phyloP scores from a whole-genome alignment of 2,113 vertebrate genomes.

The Anoplopoma fimbria region DNA sequence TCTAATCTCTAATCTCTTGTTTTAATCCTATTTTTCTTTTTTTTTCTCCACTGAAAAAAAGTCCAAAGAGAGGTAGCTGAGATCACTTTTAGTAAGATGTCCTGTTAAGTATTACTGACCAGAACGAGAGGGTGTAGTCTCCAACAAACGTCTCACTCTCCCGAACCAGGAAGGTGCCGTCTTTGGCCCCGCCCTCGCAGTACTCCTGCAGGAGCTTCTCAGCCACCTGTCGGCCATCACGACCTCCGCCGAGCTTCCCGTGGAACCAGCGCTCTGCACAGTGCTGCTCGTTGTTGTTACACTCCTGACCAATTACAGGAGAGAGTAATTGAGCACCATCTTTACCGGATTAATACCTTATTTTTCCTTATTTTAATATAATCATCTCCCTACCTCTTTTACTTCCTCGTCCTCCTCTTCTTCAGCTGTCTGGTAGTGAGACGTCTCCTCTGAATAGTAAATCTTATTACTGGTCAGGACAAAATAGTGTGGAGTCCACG shows the following conservation, averaged over 20 bases:
- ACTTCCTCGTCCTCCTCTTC: slow-evolving; percentile 90
- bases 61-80: background rate
- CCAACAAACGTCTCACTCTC: slow-evolving; percentile 93
- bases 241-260: slow-evolving; percentile 88
- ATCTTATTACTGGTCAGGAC: slow-evolving; percentile 91
- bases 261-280: slow-evolving; percentile 91
- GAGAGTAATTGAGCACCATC: too few relatives aligned
- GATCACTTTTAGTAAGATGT: background rate
- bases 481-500: slow-evolving; percentile 91
- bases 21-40: background rate
- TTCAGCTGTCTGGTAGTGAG: slow-evolving; percentile 86
- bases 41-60: background rate
- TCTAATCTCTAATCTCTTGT: background rate
- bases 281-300: slow-evolving; percentile 91
- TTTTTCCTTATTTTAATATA: background rate
- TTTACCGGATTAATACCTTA: background rate
- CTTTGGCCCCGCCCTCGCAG: slow-evolving; percentile 89
- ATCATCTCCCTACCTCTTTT: slow-evolving; percentile 82
- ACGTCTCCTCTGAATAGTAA: slow-evolving; percentile 91
- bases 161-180: slow-evolving; percentile 90
- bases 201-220: slow-evolving; percentile 91
- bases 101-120: slow-evolving; percentile 74
- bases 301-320: slow-evolving; percentile 78
- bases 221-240: slow-evolving; percentile 88
- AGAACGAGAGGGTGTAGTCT: slow-evolving; percentile 91